Evolutionary conservation across 2,797 vertebrate genomes (phyloP).

Genomic region (Squalus acanthias): DNA sequence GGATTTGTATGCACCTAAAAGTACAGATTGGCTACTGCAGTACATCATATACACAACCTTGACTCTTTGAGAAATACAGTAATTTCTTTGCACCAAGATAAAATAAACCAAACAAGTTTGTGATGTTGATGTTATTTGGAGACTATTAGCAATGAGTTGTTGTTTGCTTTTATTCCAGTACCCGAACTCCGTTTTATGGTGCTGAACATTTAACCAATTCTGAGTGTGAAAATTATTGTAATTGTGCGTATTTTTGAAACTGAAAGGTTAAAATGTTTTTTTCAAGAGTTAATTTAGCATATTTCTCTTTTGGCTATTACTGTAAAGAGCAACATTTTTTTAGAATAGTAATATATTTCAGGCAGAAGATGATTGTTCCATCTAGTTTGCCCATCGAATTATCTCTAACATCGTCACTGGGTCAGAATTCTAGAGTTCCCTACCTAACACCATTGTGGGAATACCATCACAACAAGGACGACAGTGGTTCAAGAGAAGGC

Average conservation of each 20-base stretch:
- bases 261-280: background rate
- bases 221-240: background rate
- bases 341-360: background rate
- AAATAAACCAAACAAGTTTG: slow-evolving; percentile 29
- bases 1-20: slow-evolving; percentile 10
- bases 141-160: background rate
- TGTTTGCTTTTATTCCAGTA: background rate
- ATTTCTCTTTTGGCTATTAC: background rate
- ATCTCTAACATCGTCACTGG: background rate
- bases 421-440: background rate
- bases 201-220: background rate
- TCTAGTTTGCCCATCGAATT: too few relatives aligned
- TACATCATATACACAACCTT: background rate
- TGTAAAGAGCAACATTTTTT: background rate
- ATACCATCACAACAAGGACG: background rate
- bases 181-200: background rate
- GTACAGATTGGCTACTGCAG: slow-evolving; percentile 25
- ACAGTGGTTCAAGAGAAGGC: background rate
- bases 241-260: background rate
- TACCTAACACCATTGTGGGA: background rate
- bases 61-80: slow-evolving; percentile 13
- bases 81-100: background rate
- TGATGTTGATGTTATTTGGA: slow-evolving; percentile 9
- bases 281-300: background rate
- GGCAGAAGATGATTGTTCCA: background rate